Conservation (phyloP, 2,113 vertebrate species). For the Trichechus manatus region DNA sequence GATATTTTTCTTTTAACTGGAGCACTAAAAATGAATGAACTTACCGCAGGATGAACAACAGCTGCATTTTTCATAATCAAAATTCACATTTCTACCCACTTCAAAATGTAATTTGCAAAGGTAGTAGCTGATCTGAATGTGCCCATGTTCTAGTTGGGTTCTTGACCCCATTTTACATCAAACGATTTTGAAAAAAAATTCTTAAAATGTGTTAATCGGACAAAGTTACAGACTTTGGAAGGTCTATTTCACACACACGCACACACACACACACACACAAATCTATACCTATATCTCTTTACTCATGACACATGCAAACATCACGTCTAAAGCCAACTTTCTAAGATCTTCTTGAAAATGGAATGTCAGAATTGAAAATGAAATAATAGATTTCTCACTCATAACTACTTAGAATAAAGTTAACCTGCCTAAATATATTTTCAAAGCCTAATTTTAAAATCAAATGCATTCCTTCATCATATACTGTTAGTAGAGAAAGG, state of each 20-base stretch:
- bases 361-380: not conserved
- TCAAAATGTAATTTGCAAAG: slow-evolving; percentile 77
- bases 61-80: slow-evolving; percentile 70
- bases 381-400: not conserved
- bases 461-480: not conserved
- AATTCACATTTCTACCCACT: slow-evolving; percentile 78
- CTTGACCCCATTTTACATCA: slow-evolving; percentile 70
- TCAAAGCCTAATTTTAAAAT: slow-evolving; percentile 50
- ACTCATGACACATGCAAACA: not conserved
- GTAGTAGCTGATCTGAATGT: slow-evolving; percentile 63
- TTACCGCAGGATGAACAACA: slow-evolving; percentile 56
- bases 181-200: slow-evolving; percentile 69
- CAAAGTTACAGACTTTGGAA: slow-evolving; percentile 38
- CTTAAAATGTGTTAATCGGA: slow-evolving; percentile 66
- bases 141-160: slow-evolving; percentile 61
- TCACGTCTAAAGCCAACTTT: not conserved
- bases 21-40: slow-evolving; percentile 49
- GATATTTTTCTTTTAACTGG: not conserved
- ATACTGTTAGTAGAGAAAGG: not conserved
- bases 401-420: slow-evolving; percentile 6
- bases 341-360: slow-evolving; percentile 32
- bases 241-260: not conserved
- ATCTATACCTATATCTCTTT: not conserved
- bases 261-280: not conserved
- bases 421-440: slow-evolving; percentile 17